These are phyloP conservation scores for Aquatica leii DNA, from an alignment of 2,888 invertebrate species.

Conservation along the genomic window DNA sequence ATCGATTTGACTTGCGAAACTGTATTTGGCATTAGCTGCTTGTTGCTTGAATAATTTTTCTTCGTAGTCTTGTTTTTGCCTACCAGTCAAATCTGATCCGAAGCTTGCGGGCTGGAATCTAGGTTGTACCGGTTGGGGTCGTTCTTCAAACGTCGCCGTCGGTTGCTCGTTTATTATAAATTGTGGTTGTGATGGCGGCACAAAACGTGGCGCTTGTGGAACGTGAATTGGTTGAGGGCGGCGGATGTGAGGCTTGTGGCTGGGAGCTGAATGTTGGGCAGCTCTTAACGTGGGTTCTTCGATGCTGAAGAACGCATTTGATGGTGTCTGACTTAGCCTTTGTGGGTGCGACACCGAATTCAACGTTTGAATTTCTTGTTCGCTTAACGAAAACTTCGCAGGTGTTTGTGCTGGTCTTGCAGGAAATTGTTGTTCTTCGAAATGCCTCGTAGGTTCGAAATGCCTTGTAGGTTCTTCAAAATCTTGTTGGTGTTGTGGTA, in stretches of 20 bases:
- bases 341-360: background rate
- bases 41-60: slow-evolving; percentile 31
- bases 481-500: too few species aligned
- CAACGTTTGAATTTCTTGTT: background rate
- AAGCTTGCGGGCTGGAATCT: background rate
- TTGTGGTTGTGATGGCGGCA: background rate
- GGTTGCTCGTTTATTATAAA: background rate
- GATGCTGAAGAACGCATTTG: slow-evolving; percentile 13
- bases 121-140: background rate
- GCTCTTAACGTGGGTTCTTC: slow-evolving; percentile 14
- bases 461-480: too few species aligned
- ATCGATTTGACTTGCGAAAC: slow-evolving; percentile 57
- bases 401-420: background rate
- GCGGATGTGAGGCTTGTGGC: background rate
- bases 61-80: background rate
- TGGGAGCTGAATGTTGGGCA: background rate
- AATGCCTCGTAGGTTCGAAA: too few species aligned
- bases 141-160: too few species aligned
- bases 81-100: background rate
- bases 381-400: background rate
- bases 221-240: background rate
- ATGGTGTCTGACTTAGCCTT: background rate
- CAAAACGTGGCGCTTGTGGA: background rate
- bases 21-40: slow-evolving; percentile 56
- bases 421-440: slow-evolving; percentile 2